Conservation (phyloP, 2,113 vertebrate genomes). For the Cyanoramphus novaezelandiae region DNA sequence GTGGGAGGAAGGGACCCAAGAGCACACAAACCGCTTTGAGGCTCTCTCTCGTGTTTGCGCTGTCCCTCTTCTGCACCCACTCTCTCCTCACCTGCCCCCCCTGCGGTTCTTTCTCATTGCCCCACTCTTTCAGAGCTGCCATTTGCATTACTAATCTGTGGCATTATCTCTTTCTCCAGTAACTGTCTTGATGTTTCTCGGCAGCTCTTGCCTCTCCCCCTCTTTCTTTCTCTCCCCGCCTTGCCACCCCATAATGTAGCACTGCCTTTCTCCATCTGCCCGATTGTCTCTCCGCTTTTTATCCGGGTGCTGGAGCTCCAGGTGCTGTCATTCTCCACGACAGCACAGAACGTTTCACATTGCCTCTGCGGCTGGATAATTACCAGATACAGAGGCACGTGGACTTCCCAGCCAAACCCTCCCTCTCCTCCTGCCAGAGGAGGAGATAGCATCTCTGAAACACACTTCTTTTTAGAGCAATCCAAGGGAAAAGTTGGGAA, state of each 20-base stretch:
- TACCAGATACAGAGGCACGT: conserved; percentile 53
- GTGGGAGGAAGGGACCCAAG: neutral
- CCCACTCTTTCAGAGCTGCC: neutral
- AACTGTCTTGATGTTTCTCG: conserved; percentile 25
- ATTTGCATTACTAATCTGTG: conserved; percentile 42
- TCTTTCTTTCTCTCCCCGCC: neutral
- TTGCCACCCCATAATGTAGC: neutral
- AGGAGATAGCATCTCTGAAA: conserved; percentile 40
- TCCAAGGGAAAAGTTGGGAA: neutral
- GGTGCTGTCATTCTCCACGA: conserved; percentile 49
- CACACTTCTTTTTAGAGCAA: neutral
- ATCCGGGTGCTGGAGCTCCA: conserved; percentile 56
- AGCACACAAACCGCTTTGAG: neutral
- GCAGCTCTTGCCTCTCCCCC: conserved; percentile 15
- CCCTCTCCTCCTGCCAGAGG: conserved; percentile 14
- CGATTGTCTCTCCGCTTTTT: conserved; percentile 38
- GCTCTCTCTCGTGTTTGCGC: neutral
- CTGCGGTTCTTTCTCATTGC: neutral
- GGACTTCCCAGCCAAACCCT: conserved; percentile 10
- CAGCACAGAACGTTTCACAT: conserved; percentile 55
- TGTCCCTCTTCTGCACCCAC: neutral
- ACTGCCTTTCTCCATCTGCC: conserved; percentile 54
- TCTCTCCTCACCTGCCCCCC: neutral
- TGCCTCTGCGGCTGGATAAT: conserved; percentile 45
- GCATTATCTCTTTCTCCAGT: conserved; percentile 35